Base-by-base conservation (phyloP, 35 echinoderm and acorn worm species). In the Anneissia japonica region DNA sequence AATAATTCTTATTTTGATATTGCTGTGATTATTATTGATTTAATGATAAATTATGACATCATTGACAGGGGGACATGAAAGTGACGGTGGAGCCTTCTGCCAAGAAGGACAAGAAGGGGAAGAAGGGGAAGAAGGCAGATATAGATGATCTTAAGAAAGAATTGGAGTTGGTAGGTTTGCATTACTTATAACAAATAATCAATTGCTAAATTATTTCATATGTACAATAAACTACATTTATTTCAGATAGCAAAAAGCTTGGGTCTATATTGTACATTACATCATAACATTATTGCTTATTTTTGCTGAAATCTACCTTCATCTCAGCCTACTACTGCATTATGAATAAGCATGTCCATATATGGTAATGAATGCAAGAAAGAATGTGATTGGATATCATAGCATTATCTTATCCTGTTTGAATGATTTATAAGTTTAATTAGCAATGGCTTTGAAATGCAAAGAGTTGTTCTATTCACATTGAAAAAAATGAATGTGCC, bases 141-240 rank as follows among this genome's bases (percentile, higher is more conserved):
- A 72, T 97, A 30, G 77, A 86, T 84, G 94, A 97, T 46, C 80
- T 97, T 35, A 97, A 97, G 81, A 89, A 97, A 43, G 94, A 97
- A 81, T 77, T 97, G 87, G 94, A 93, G 87, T 80, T 97, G 37
- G 94, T 97, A 84, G 90, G 86, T 89, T 32, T 34, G 31, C 55
- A n/a, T n/a, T n/a, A n/a, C n/a, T n/a, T n/a, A n/a, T n/a, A n/a
- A n/a, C n/a, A n/a, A n/a, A n/a, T 31, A 37, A 43, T 31, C 26
- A 28, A 28, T 23, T 87, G 37, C 34, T 87, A 37, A 36, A 23
- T 13, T 38, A 30, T 23, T 38, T 74, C 9, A 23, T 31, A 30
- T 0, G 39, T 35, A 23, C 23, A 39, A 19, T 31, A 23, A 45
- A 14, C 14, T 12, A 1, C 41, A 16, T 26, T 0, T 9, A 43